Evolutionary conservation across 2,113 vertebrate species (phyloP).

Genomic region (Regulus satrapa): DNA sequence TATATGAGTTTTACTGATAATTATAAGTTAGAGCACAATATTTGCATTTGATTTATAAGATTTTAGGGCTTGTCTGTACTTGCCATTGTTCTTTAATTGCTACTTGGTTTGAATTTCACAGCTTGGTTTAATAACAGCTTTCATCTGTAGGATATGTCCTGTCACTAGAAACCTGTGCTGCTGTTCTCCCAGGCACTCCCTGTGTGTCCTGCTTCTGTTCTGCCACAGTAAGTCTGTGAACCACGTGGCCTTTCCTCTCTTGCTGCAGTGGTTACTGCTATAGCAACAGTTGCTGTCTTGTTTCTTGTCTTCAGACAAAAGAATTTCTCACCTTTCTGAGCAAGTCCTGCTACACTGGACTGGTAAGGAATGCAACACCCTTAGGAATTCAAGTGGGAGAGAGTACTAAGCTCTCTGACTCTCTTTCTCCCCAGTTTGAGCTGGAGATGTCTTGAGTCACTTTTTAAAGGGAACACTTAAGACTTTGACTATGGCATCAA

Average conservation of each 20-base stretch:
- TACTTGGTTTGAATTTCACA: background rate
- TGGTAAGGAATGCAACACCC: background rate
- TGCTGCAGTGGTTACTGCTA: background rate
- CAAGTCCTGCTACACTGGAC: background rate
- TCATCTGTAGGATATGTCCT: background rate
- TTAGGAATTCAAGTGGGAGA: background rate
- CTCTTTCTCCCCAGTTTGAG: background rate
- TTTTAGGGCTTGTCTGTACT: background rate
- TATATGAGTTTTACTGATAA: background rate
- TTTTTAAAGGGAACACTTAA: background rate
- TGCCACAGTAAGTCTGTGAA: background rate
- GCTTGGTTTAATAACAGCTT: background rate
- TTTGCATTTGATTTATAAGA: background rate
- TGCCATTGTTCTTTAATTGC: background rate
- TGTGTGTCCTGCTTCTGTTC: background rate
- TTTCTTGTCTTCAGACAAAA: background rate
- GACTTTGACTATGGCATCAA: background rate
- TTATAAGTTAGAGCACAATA: background rate
- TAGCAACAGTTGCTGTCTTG: background rate
- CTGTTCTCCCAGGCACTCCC: background rate
- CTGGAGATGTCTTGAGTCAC: background rate
- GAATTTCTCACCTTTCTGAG: background rate
- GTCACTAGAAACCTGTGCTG: background rate
- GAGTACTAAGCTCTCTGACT: background rate
- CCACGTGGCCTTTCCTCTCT: background rate